Conservation (phyloP, 1,140 invertebrate species). For the Cephus cinctus region DNA sequence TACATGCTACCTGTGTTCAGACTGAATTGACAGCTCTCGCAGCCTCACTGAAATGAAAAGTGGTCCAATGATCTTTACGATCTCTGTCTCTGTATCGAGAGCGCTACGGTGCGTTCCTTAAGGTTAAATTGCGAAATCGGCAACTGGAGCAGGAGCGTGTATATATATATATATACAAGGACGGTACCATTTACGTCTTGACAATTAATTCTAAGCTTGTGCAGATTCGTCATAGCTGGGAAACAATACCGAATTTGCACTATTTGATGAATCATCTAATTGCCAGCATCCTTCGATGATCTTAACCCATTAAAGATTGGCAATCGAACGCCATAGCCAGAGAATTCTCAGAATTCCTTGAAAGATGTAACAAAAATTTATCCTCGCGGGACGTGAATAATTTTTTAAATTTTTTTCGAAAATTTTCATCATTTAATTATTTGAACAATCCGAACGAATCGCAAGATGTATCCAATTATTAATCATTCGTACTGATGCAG, state of each 20-base stretch:
- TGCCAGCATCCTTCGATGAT: not conserved
- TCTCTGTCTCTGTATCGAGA: conserved; percentile 18
- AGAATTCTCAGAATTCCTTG: not conserved
- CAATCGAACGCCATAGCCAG: not conserved
- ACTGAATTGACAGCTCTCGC: no score
- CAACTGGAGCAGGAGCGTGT: conserved; percentile 42
- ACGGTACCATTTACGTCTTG: conserved; percentile 30
- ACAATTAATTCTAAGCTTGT: not conserved
- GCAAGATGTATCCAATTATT: no score
- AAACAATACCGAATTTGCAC: no score
- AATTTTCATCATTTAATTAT: conserved; percentile 16
- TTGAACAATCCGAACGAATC: conserved; percentile 11
- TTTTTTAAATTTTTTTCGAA: not conserved
- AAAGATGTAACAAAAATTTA: not conserved
- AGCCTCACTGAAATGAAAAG: no score
- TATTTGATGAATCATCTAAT: no score
- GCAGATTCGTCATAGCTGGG: no score
- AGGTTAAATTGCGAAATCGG: conserved; percentile 39
- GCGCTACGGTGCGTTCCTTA: conserved; percentile 33
- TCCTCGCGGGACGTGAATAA: not conserved
- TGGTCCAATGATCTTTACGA: not conserved
- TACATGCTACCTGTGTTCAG: no score
- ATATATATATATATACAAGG: conserved; percentile 39
- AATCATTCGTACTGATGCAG: no score
- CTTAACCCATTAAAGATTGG: not conserved